These are phyloP conservation scores for Scrobipalpa costella DNA, from an alignment of 2,888 invertebrate genomes.

Conservation along the genomic window DNA sequence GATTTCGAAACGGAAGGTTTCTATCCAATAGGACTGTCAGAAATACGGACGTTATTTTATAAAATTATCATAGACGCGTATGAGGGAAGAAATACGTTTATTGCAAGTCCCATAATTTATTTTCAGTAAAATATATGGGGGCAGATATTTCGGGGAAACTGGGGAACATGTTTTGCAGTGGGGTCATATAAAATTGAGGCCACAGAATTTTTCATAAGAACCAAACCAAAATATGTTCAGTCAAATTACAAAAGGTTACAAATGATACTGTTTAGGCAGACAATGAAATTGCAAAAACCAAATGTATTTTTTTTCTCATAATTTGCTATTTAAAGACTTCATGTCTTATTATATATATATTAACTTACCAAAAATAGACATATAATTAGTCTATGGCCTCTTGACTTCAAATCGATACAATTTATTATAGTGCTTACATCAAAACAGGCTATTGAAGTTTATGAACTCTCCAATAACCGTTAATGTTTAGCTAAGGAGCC, in stretches of 20 bases:
- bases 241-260: no score
- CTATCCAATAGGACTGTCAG: slow-evolving; percentile 12
- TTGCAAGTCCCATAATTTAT: slow-evolving; percentile 51
- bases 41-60: slow-evolving; percentile 9
- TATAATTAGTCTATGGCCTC: neutral
- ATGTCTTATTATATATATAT: no score
- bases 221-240: no score
- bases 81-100: slow-evolving; percentile 44
- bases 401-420: slow-evolving; percentile 11
- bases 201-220: no score
- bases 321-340: no score
- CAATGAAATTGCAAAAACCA: no score
- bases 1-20: slow-evolving; percentile 2
- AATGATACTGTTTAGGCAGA: no score
- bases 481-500: slow-evolving; percentile 55
- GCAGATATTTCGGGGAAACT: slow-evolving; percentile 55
- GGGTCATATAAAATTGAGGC: slow-evolving; percentile 53
- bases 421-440: slow-evolving; percentile 4
- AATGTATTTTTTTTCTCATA: no score
- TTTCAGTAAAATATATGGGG: slow-evolving; percentile 46
- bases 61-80: slow-evolving; percentile 22
- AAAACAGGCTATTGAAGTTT: slow-evolving; percentile 30
- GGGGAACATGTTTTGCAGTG: slow-evolving; percentile 62
- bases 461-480: slow-evolving; percentile 37
- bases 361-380: no score